phyloP scores from a whole-genome alignment of 1,140 invertebrate species.

The Tenebrio molitor region DNA sequence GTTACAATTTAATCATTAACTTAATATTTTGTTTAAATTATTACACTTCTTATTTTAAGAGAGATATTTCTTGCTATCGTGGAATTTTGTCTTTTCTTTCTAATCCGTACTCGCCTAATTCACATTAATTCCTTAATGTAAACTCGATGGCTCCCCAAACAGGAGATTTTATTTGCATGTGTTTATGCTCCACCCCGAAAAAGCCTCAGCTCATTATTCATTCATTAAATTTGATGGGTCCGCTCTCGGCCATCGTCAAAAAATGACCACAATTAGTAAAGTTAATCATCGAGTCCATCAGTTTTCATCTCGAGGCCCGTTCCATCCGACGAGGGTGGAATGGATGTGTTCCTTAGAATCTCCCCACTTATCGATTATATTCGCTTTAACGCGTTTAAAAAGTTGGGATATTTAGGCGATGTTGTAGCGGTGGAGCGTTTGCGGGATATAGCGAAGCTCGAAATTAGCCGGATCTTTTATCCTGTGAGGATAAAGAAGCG shows the following conservation, averaged over 20 bases:
- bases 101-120: no score
- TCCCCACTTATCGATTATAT: constrained; percentile 19
- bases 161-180: constrained; percentile 7
- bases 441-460: constrained; percentile 43
- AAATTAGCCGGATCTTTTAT: constrained; percentile 61
- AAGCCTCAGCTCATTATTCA: background rate
- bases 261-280: constrained; percentile 20
- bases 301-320: background rate
- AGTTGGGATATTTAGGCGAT: constrained; percentile 19
- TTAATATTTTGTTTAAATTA: no score
- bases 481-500: constrained; percentile 60
- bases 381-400: constrained; percentile 24
- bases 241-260: background rate
- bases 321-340: background rate
- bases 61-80: no score
- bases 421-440: background rate
- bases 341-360: background rate
- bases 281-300: constrained; percentile 11
- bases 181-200: background rate
- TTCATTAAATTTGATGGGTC: constrained; percentile 1
- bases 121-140: no score
- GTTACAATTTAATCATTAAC: no score
- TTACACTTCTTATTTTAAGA: no score
- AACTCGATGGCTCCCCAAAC: no score
- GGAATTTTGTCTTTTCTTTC: no score